A percentile compares a stretch with the other conserved stretches of the same genome.
Evolutionary conservation across 2,113 vertebrate genomes (phyloP).

Genomic region (Podarcis muralis): DNA sequence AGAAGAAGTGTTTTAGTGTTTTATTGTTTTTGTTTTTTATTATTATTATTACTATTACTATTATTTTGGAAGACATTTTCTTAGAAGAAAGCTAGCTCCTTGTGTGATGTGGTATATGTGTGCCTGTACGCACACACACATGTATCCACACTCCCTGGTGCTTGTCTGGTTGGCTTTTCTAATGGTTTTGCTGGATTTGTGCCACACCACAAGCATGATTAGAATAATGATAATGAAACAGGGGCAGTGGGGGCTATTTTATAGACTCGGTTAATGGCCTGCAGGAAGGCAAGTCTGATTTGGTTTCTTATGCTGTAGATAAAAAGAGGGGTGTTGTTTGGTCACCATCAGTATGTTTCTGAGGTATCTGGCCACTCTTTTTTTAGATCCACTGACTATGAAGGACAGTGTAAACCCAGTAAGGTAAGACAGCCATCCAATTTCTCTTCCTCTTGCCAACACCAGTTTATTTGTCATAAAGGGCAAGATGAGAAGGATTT

Average conservation of each 20-base stretch:
- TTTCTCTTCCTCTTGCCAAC: too few relatives aligned
- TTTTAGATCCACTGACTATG: neutral
- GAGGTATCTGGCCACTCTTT: neutral
- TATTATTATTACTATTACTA: neutral
- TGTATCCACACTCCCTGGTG: neutral
- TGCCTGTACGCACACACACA: neutral
- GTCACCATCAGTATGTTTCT: neutral
- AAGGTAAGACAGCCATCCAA: too few relatives aligned
- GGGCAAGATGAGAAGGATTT: too few relatives aligned
- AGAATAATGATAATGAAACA: slow-evolving; percentile 57
- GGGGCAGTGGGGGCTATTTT: slow-evolving; percentile 19
- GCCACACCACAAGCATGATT: slow-evolving; percentile 50
- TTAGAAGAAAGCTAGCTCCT: neutral
- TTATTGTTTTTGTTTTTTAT: too few relatives aligned
- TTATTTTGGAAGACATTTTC: neutral
- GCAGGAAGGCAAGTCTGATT: neutral
- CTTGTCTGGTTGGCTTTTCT: slow-evolving; percentile 19
- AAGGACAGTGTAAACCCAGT: too few relatives aligned
- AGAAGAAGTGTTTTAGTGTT: neutral
- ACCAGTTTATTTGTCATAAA: too few relatives aligned
- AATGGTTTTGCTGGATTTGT: slow-evolving; percentile 58
- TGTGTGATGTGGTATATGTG: neutral
- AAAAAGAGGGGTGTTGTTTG: neutral
- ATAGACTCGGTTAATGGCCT: slow-evolving; percentile 31
- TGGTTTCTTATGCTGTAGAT: neutral